Base-by-base conservation (phyloP, 2,888 invertebrate genomes). In the Athalia rosae region DNA sequence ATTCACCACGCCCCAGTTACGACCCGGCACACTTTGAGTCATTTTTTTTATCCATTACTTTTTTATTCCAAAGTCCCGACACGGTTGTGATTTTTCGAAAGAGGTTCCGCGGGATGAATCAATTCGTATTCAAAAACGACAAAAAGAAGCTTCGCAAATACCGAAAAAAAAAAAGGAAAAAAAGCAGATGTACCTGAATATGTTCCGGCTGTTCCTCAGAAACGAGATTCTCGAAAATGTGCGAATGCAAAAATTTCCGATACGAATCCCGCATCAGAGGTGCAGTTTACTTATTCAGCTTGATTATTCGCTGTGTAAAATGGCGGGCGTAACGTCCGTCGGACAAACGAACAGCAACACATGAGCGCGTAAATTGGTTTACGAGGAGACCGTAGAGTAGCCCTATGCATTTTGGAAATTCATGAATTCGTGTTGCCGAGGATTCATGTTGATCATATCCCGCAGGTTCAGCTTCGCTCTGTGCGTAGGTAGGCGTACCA, bases 401-500 rank as follows among this genome's bases (percentile, higher is more conserved):
- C 13, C 13, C 5, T 11, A 64, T 64, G 13, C 45, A 64, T 64
- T 43, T 47, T 7, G 7, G 5, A 47, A 64, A 47, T 62, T 45
- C 64, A 64, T 47, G 64, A 64, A 64, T 28, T 64, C 64, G 47
- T 13, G 64, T 47, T 13, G 13, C 45, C 45, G 47, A 45, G 47
- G 7, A 64, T n/a, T 47, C 64, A 5, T n/a, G 64, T 64, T 64
- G 45, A 64, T 64, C 64, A 64, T 64, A 64, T 64, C 47, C 47
- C 13, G 64, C 64, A 47, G 64, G 64, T 47, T 47, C 47, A 47
- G 64, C 47, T 64, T 2, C 45, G 47, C 45, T 47, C 8, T 15
- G 64, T 64, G 13, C 47, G 64, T 9, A 7, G 13, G 13, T 47
- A 28, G 47, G 47, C 47, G 47, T 47, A 47, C 8, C 7, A 7